Percentiles rank a stretch among this genome's conserved stretches.
These are phyloP conservation scores for Elysia crispata DNA, from an alignment of 2,888 invertebrate genomes.

Conservation along the genomic window DNA sequence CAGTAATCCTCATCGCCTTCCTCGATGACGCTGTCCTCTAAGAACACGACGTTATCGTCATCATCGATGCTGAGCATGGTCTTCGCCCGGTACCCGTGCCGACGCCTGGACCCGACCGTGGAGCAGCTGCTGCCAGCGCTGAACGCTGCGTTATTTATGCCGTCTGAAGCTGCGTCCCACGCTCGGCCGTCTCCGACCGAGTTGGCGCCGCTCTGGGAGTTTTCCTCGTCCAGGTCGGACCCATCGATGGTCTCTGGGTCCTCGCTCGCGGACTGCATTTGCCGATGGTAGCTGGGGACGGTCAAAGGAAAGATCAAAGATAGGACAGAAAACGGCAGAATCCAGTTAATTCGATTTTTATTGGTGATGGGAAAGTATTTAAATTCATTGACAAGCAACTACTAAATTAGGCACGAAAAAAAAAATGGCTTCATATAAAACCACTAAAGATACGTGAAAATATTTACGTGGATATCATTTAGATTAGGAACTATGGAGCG, in stretches of 20 bases:
- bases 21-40: neutral
- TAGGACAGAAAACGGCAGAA: no score
- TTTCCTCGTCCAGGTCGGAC: conserved; percentile 24
- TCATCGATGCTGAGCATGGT: conserved; percentile 24
- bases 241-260: conserved; percentile 33
- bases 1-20: conserved; percentile 6
- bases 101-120: conserved; percentile 13
- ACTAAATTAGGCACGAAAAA: no score
- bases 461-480: no score
- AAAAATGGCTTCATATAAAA: no score
- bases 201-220: conserved; percentile 18
- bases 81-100: conserved; percentile 1
- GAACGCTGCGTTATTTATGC: conserved; percentile 45
- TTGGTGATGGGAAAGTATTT: no score
- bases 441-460: no score
- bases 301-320: conserved; percentile 6
- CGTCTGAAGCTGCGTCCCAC: conserved; percentile 23
- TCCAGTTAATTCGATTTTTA: no score
- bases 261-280: conserved; percentile 48
- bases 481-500: no score
- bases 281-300: conserved; percentile 53
- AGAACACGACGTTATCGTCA: conserved; percentile 22
- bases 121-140: conserved; percentile 18
- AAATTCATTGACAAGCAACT: no score
- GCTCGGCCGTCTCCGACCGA: neutral